Conservation (phyloP, 1,140 invertebrate species). For the Bradysia coprophila region DNA sequence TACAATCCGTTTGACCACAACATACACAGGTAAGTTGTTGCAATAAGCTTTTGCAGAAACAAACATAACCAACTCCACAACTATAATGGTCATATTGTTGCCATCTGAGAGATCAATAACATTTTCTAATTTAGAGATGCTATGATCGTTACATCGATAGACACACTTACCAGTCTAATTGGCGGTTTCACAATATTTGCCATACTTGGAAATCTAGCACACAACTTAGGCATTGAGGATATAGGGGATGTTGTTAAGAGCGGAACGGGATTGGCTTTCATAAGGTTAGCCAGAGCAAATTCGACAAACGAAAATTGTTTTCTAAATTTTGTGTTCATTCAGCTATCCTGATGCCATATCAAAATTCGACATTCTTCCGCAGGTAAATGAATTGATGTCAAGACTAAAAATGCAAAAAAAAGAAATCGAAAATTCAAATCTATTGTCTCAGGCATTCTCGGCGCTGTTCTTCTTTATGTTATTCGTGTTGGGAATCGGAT, state of each 20-base stretch:
- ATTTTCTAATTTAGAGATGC: constrained; percentile 44
- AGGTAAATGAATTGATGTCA: too few species aligned
- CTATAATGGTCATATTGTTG: too few species aligned
- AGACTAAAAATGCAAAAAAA: too few species aligned
- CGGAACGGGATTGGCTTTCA: constrained; percentile 60
- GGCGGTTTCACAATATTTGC: constrained; percentile 78
- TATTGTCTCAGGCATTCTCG: constrained; percentile 60
- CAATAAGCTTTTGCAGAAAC: too few species aligned
- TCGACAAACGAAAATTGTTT: too few species aligned
- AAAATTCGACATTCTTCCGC: constrained; percentile 55
- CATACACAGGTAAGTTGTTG: constrained; percentile 67
- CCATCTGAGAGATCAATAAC: too few species aligned
- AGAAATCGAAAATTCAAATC: too few species aligned
- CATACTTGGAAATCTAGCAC: constrained; percentile 56
- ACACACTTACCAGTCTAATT: constrained; percentile 64
- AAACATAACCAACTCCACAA: neutral
- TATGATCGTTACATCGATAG: constrained; percentile 53
- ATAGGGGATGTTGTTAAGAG: constrained; percentile 36
- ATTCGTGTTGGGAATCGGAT: constrained; percentile 59
- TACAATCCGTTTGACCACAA: constrained; percentile 71
- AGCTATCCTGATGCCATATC: constrained; percentile 81
- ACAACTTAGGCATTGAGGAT: constrained; percentile 36
- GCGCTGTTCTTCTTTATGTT: constrained; percentile 85
- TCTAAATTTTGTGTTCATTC: too few species aligned
- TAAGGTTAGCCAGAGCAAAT: too few species aligned